Base-by-base conservation (phyloP, 2,113 vertebrate species). In the Sander vitreus region DNA sequence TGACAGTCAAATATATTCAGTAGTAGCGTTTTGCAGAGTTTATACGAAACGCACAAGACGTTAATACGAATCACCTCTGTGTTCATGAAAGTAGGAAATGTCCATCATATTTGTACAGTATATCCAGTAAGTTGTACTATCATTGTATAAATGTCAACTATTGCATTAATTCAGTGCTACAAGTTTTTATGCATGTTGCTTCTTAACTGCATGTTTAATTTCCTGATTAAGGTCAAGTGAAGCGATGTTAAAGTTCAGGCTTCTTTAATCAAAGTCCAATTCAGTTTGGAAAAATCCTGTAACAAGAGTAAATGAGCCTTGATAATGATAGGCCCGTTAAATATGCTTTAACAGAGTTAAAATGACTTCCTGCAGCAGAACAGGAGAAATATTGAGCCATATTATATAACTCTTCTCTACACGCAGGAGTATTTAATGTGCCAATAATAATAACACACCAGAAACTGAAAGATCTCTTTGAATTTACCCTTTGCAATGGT, bases 201-300 rank as follows among this genome's bases (percentile, higher is more conserved):
- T n/a, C n/a, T n/a, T n/a, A n/a, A n/a, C n/a, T n/a, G n/a, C n/a
- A n/a, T n/a, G n/a, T n/a, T n/a, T n/a, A n/a, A n/a, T n/a, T n/a
- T n/a, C n/a, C n/a, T n/a, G n/a, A n/a, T n/a, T n/a, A n/a, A n/a
- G n/a, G n/a, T n/a, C n/a, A n/a, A n/a, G n/a, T n/a, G n/a, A n/a
- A n/a, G n/a, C n/a, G n/a, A n/a, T n/a, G n/a, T n/a, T n/a, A n/a
- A n/a, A n/a, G n/a, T n/a, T n/a, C n/a, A n/a, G n/a, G n/a, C n/a
- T n/a, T n/a, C n/a, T n/a, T n/a, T n/a, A 65, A 50, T 88, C 58
- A 76, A 59, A 65, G 65, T 81, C 23, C 1, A 72, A 18, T 51
- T 82, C n/a, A 63, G 12, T 62, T 19, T 63, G 21, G 48, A 45
- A 51, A 71, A 71, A 33, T 12, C 14, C 59, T 77, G 10, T 64